These are phyloP conservation scores for Chaetoderma sp. DNA, from an alignment of 2,888 invertebrate species.

Conservation along the genomic window DNA sequence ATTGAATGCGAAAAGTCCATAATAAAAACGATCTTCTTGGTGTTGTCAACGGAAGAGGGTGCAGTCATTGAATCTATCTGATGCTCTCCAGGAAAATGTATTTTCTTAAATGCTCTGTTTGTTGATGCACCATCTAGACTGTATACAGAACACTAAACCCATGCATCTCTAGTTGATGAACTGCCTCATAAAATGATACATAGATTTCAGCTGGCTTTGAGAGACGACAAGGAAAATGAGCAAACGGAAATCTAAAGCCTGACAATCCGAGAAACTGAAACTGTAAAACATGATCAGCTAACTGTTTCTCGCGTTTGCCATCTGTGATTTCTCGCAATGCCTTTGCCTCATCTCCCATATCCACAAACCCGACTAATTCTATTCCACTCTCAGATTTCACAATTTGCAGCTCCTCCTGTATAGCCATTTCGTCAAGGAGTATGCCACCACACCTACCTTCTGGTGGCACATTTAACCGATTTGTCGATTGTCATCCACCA, in stretches of 20 bases:
- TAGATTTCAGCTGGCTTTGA: slow-evolving; percentile 28
- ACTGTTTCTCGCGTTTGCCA: too few relatives aligned
- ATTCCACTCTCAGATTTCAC: too few relatives aligned
- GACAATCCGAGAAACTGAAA: slow-evolving; percentile 29
- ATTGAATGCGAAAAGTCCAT: slow-evolving; percentile 31
- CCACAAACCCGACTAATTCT: too few relatives aligned
- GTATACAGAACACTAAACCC: slow-evolving; percentile 32
- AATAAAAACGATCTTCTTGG: slow-evolving; percentile 20
- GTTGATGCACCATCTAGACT: slow-evolving; percentile 36
- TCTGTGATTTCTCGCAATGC: too few relatives aligned
- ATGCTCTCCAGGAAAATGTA: slow-evolving; percentile 11
- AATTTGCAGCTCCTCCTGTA: too few relatives aligned
- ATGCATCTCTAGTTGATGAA: slow-evolving; percentile 17
- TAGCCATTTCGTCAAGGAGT: background rate
- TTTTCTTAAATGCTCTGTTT: slow-evolving; percentile 26
- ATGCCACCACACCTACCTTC: background rate
- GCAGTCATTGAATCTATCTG: background rate
- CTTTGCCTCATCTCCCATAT: too few relatives aligned
- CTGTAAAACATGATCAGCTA: too few relatives aligned
- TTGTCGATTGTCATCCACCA: background rate
- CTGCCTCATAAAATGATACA: slow-evolving; percentile 28
- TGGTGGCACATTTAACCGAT: background rate
- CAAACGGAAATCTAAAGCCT: slow-evolving; percentile 38
- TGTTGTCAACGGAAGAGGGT: slow-evolving; percentile 1
- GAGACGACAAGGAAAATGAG: slow-evolving; percentile 30